Evolutionary conservation across 2,797 vertebrate species (phyloP).

Genomic region (Gymnothorax reevesii): DNA sequence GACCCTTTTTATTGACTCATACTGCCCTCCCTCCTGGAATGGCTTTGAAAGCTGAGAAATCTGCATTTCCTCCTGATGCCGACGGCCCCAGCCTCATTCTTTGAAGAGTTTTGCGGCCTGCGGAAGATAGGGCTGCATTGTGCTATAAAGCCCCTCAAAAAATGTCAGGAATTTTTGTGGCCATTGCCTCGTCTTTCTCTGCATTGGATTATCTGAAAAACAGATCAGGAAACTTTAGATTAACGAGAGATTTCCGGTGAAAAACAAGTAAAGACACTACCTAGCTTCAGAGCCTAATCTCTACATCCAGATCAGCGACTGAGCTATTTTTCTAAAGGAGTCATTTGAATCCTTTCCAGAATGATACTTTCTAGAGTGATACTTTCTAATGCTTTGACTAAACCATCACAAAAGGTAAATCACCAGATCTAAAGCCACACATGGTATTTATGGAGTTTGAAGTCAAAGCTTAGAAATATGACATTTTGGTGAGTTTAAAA

Average conservation of each 20-base stretch:
- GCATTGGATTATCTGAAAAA: background rate
- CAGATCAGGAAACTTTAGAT: background rate
- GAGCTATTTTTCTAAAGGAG: background rate
- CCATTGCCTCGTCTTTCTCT: background rate
- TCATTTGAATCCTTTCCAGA: background rate
- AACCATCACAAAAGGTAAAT: background rate
- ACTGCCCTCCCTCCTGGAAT: constrained; percentile 2
- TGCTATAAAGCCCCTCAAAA: background rate
- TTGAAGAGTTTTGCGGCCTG: background rate
- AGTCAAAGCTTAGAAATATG: background rate
- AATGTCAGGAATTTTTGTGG: constrained; percentile 13
- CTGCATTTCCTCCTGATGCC: background rate
- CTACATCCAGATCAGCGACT: background rate
- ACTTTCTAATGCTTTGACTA: background rate
- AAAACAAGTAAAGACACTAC: background rate
- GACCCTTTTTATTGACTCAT: background rate
- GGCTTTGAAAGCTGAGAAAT: constrained; percentile 4
- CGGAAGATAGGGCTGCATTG: background rate
- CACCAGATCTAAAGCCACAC: background rate
- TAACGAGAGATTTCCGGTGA: background rate
- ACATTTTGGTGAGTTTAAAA: background rate
- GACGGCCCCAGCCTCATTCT: background rate
- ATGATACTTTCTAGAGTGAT: background rate
- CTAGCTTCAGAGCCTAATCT: background rate
- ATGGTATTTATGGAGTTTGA: background rate